These are phyloP conservation scores for Saguinus midas DNA, from an alignment of 2,113 vertebrate genomes.

Conservation along the genomic window DNA sequence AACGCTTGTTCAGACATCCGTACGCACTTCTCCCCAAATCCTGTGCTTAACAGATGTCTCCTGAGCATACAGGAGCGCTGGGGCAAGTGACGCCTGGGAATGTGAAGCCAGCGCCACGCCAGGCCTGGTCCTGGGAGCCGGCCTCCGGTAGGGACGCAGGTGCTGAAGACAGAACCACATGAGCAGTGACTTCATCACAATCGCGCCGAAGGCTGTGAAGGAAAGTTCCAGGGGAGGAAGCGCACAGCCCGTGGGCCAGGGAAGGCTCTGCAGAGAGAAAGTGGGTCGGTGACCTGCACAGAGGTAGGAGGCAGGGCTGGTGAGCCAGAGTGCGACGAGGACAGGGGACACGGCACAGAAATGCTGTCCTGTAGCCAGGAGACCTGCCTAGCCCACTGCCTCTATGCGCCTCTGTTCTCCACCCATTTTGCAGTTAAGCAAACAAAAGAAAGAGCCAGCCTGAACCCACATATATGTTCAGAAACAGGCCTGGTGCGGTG, in stretches of 20 bases:
- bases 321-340: fast-evolving
- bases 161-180: fast-evolving
- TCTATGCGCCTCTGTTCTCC: fast-evolving
- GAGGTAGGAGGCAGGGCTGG: neutral
- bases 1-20: no score
- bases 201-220: fast-evolving
- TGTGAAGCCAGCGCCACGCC: fast-evolving
- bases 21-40: neutral
- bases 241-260: fast-evolving
- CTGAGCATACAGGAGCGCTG: fast-evolving
- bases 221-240: neutral
- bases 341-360: fast-evolving
- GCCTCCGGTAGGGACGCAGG: fast-evolving
- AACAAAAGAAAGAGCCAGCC: neutral
- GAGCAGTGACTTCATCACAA: fast-evolving
- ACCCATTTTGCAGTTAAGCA: no score
- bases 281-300: neutral
- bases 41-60: no score
- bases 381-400: neutral
- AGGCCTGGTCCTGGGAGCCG: neutral
- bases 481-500: no score
- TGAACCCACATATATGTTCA: fast-evolving
- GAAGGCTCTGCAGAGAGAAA: neutral
- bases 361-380: neutral
- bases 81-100: neutral